phyloP scores from a whole-genome alignment of 2,113 vertebrate species.

The Thoracochromis brauschi region DNA sequence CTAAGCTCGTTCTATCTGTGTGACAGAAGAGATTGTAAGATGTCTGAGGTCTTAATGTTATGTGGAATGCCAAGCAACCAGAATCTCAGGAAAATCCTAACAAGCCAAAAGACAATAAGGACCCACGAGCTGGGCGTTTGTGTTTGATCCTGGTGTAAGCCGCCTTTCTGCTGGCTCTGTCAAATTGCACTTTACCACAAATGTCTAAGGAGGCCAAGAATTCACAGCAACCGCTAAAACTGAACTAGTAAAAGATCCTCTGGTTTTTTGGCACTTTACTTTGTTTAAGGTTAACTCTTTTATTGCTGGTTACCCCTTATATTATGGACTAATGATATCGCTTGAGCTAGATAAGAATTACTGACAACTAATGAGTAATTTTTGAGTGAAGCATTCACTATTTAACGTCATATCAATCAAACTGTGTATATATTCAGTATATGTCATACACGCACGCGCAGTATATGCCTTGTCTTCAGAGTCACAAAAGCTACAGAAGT shows the following conservation, averaged over 20 bases:
- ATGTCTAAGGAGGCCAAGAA: background rate
- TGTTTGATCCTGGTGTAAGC: conserved; percentile 6
- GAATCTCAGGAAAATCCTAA: background rate
- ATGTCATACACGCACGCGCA: background rate
- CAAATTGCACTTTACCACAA: background rate
- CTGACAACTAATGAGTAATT: background rate
- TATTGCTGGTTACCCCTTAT: background rate
- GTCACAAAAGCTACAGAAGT: background rate
- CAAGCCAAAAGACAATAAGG: background rate
- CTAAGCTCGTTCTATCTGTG: background rate
- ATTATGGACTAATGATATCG: background rate
- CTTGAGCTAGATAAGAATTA: background rate
- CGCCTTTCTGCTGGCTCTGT: background rate
- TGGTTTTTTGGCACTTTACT: background rate
- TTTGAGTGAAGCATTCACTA: background rate
- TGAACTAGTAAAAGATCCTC: background rate
- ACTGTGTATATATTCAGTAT: background rate
- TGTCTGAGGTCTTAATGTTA: background rate
- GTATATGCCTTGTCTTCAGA: background rate
- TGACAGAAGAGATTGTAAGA: background rate
- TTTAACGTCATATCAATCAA: background rate
- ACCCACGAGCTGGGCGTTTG: background rate
- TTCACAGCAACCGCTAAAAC: background rate
- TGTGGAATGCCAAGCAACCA: background rate
- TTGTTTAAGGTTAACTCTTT: background rate